Conservation (phyloP, 2,797 vertebrate genomes). For the Eleutherodactylus coqui region DNA sequence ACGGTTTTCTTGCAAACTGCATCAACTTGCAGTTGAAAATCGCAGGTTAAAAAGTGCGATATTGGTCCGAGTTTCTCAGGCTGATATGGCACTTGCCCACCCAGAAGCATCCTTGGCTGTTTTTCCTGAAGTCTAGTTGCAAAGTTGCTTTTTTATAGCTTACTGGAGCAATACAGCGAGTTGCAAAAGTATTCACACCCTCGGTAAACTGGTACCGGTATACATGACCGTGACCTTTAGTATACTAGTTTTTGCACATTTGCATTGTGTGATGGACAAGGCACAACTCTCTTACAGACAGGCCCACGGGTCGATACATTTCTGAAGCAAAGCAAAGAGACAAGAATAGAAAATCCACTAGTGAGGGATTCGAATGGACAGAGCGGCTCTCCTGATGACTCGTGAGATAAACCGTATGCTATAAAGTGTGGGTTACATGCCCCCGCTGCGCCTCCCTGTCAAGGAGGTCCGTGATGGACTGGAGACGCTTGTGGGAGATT, state of each 20-base stretch:
- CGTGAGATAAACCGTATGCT: slow-evolving; percentile 35
- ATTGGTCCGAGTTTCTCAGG: no score
- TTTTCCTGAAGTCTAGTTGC: no score
- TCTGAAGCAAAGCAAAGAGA: slow-evolving; percentile 20
- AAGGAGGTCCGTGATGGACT: neutral
- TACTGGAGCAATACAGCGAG: neutral
- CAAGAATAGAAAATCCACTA: slow-evolving; percentile 17
- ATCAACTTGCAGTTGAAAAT: no score
- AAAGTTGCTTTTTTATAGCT: neutral
- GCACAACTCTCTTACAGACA: neutral
- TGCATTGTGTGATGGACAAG: neutral
- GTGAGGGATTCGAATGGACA: slow-evolving; percentile 8
- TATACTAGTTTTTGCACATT: no score
- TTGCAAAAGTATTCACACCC: neutral
- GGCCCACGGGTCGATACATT: slow-evolving; percentile 13
- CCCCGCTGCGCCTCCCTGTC: neutral
- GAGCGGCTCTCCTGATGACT: slow-evolving; percentile 7
- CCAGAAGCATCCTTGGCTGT: no score
- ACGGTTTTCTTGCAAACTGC: no score
- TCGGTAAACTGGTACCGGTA: no score
- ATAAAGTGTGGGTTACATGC: neutral
- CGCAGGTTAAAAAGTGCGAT: no score
- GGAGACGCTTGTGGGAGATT: neutral
- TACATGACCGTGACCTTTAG: no score
- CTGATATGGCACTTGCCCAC: no score